Base-by-base conservation (phyloP, 2,797 vertebrate species). In the Percopsis omiscomaycus region DNA sequence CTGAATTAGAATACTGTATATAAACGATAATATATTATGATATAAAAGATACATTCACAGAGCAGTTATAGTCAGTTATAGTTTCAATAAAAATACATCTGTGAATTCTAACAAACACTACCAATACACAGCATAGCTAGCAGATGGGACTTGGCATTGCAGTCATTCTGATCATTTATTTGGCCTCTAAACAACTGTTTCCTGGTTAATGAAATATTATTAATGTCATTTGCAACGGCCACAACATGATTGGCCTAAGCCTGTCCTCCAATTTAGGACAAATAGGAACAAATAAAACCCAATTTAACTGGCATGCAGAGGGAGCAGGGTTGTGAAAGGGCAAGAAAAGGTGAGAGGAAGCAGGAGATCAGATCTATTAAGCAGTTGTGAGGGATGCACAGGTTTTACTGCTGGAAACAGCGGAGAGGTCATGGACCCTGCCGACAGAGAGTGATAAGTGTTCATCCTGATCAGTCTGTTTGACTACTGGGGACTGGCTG, bases 381-480 rank as follows among this genome's bases (percentile, higher is more conserved):
- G 58, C 71, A 52, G 49, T 45, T 66, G 61, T 53, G 65, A 51
- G 48, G 42, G 32, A 60, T 66, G 32, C 16, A 8, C 47, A 14
- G 46, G 50, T 69, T 71, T 78, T 76, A 60, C 47, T 65, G 64
- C 29, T 49, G 53, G 70, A 14, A 10, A 82, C 52, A 58, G 30
- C 53, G 46, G 15, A 59, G 49, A 8, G 13, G 55, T 67, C 57
- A 37, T 45, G 49, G 49, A 47, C 45, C 57, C 15, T 9, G 6
- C 37, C 9, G 53, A 73, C 27, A 66, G 51, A 50, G 45, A 66
- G 71, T 79, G 80, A 81, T 81, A 71, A 74, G 64, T 66, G 50
- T 3, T 15, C 50, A 69, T 48, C 59, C 62, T 68, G 64, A 64
- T 51, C 30, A 69, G 61, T 78, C 66, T 74, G 56, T 77, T 68